Conservation (phyloP, 1,140 invertebrate genomes). For the Holotrichia oblita region DNA sequence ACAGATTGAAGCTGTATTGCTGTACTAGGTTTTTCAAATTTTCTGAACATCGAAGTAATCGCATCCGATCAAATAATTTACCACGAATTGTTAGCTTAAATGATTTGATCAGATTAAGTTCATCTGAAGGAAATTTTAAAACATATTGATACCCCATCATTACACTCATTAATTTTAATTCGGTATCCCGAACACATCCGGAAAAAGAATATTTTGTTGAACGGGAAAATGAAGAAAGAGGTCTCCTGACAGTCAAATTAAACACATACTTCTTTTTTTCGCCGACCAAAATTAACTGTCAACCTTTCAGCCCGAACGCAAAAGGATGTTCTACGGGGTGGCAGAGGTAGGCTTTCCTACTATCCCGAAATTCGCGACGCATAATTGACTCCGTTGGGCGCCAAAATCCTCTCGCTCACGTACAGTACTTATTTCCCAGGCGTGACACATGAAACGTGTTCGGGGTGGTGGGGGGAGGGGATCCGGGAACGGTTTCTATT, state of each 20-base stretch:
- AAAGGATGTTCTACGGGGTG: not conserved
- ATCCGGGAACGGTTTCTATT: not conserved
- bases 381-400: too few species aligned
- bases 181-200: not conserved
- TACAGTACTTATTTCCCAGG: not conserved
- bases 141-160: too few species aligned
- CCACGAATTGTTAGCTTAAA: too few species aligned
- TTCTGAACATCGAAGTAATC: too few species aligned
- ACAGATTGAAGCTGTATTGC: too few species aligned
- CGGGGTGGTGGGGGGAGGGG: too few species aligned
- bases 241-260: conserved; percentile 6
- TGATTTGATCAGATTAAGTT: too few species aligned
- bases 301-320: conserved; percentile 1
- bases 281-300: not conserved
- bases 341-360: too few species aligned
- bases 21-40: too few species aligned
- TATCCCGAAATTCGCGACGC: too few species aligned
- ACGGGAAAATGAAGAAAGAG: conserved; percentile 6
- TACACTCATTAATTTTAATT: not conserved
- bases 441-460: not conserved
- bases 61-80: too few species aligned
- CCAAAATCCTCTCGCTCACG: not conserved
- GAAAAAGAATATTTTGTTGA: not conserved
- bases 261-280: conserved; percentile 10
- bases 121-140: too few species aligned